Percentiles rank a stretch among this genome's conserved stretches.
Conservation (phyloP, 2,888 invertebrate genomes). For the Anorthoa munda region DNA sequence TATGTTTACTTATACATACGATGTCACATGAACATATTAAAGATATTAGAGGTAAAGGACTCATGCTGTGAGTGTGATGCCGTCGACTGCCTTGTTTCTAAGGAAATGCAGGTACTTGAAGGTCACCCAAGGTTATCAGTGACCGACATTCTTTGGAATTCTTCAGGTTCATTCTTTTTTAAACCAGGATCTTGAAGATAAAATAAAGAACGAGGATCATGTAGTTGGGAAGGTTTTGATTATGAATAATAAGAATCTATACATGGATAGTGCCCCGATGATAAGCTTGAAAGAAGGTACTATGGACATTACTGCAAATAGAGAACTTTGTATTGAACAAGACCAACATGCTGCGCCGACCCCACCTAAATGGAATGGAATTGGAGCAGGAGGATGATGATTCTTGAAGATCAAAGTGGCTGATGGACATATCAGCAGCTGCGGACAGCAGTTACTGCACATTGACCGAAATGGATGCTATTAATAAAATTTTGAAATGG, state of each 20-base stretch:
- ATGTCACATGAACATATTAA: slow-evolving; percentile 69
- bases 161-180: not conserved
- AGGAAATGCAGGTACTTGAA: slow-evolving; percentile 45
- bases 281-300: not conserved
- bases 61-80: slow-evolving; percentile 15
- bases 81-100: slow-evolving; percentile 41
- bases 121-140: slow-evolving; percentile 17
- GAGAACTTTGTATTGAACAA: not conserved
- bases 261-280: not conserved
- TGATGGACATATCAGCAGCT: no score
- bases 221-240: no score
- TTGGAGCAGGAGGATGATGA: not conserved
- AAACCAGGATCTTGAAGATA: not conserved
- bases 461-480: no score
- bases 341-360: not conserved
- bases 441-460: no score
- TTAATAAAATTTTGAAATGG: no score
- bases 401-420: not conserved
- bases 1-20: slow-evolving; percentile 71
- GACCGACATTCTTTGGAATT: slow-evolving; percentile 2
- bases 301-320: not conserved
- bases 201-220: not conserved
- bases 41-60: slow-evolving; percentile 49
- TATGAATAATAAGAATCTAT: not conserved
- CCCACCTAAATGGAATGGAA: not conserved